These are phyloP conservation scores for Theodoxus fluviatilis DNA, from an alignment of 2,888 invertebrate species.

Conservation along the genomic window DNA sequence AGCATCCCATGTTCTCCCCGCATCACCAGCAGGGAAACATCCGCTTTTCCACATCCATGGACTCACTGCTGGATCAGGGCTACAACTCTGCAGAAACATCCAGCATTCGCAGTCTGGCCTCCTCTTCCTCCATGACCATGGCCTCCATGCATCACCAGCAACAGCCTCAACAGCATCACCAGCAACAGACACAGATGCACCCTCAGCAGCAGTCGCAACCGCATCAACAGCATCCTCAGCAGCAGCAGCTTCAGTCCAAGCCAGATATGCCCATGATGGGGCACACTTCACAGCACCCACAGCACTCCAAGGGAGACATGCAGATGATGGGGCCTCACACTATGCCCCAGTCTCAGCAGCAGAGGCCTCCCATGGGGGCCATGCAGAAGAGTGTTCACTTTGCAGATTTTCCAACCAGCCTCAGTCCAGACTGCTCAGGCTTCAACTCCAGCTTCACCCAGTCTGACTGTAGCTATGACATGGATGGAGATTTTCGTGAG, in stretches of 20 bases:
- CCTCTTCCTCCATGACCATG: conserved; percentile 33
- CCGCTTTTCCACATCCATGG: conserved; percentile 35
- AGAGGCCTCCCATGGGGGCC: conserved; percentile 29
- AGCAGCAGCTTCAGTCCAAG: background rate
- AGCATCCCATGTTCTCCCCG: conserved; percentile 11
- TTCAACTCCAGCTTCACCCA: conserved; percentile 36
- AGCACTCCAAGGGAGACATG: conserved; percentile 18
- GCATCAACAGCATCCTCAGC: background rate
- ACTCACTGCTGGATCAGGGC: conserved; percentile 57
- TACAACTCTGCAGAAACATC: conserved; percentile 51
- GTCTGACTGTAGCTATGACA: conserved; percentile 46
- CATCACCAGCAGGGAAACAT: conserved; percentile 11
- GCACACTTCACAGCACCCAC: background rate
- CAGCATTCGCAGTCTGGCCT: conserved; percentile 51
- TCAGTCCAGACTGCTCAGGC: conserved; percentile 22
- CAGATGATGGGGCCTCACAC: background rate
- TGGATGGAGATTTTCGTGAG: conserved; percentile 45
- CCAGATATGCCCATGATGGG: conserved; percentile 8
- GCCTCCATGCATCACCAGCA: conserved; percentile 31
- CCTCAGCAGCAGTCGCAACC: conserved; percentile 16
- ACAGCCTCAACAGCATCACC: background rate
- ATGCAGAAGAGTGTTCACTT: conserved; percentile 52
- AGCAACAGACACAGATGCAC: no score
- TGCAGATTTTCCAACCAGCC: conserved; percentile 35
- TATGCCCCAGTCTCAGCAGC: conserved; percentile 18